Conservation (phyloP, 1,140 invertebrate species). For the Brachionus manjavacas region DNA sequence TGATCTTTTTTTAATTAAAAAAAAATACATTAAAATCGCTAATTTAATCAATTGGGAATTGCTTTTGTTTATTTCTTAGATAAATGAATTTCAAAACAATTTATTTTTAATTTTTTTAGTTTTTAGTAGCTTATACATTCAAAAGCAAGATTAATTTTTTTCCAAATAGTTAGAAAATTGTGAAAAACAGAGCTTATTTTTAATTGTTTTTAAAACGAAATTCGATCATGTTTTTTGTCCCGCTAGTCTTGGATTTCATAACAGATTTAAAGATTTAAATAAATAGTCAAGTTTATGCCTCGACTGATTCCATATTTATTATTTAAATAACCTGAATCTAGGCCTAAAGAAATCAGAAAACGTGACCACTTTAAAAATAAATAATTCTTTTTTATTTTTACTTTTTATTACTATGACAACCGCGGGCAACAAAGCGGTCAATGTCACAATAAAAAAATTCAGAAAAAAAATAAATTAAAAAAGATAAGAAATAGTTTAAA, state of each 20-base stretch:
- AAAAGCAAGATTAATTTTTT: no score
- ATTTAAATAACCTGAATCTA: constrained; percentile 10
- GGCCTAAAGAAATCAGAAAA: not conserved
- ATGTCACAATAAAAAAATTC: not conserved
- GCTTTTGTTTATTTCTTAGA: no score
- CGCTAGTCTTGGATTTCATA: not conserved
- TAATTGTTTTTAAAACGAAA: not conserved
- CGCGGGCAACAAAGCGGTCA: not conserved
- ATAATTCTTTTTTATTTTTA: not conserved
- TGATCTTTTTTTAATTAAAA: no score
- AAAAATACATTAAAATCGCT: no score
- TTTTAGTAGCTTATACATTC: no score
- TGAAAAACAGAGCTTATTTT: no score
- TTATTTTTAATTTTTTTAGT: no score
- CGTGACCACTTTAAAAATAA: not conserved
- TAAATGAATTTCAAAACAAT: no score
- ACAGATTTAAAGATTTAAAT: not conserved
- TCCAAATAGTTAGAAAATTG: no score
- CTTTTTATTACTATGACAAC: not conserved
- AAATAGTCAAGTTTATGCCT: not conserved
- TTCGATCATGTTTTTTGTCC: not conserved
- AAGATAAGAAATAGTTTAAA: not conserved
- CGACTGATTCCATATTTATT: not conserved
- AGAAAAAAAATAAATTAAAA: not conserved
- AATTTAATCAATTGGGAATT: no score